Base-by-base conservation (phyloP, 2,888 invertebrate genomes). In the Eupithecia dodoneata region DNA sequence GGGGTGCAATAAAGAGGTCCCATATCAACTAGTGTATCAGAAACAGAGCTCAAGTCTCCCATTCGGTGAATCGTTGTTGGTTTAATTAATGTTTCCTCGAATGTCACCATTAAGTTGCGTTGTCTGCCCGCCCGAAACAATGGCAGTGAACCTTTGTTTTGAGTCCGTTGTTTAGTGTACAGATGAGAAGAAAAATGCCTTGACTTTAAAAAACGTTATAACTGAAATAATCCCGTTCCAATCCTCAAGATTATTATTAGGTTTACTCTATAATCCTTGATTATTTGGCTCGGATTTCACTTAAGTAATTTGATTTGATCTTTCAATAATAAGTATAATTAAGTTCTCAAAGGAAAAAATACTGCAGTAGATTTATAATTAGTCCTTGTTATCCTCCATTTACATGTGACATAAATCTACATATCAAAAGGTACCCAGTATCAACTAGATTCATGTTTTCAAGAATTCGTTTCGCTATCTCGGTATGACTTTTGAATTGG, bases 41-140 rank as follows among this genome's bases (percentile, higher is more conserved):
- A 78, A 75, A 78, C 76, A 75, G 85, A 83, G 85, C 86, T 87
- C 86, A 89, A 89, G 88, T 88, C 89, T 89, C 89, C 88, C 88
- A 89, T 89, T 88, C 87, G 85, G 84, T 83, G 88, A 85, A 88
- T 88, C 88, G 89, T 88, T 89, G 90, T 90, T 88, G 89, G 87
- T 90, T 92, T 93, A 93, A 94, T 93, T 92, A 93, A 93, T 90
- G 88, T 91, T 92, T 92, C 90, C 92, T 92, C 90, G 89, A 89
- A 91, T 93, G 93, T 93, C 91, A 92, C 90, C 90, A 92, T 93
- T 93, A 93, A 92, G 90, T 69, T 45, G 83, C 84, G 90, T 89
- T 87, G 89, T 89, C 87, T 88, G 87, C 85, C 85, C 87, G 88
- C 81, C 80, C 86, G 86, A 86, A 88, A 91, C 90, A 90, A 90